Base-by-base conservation (phyloP, 2,888 invertebrate genomes). In the Cheilosia scutellata region DNA sequence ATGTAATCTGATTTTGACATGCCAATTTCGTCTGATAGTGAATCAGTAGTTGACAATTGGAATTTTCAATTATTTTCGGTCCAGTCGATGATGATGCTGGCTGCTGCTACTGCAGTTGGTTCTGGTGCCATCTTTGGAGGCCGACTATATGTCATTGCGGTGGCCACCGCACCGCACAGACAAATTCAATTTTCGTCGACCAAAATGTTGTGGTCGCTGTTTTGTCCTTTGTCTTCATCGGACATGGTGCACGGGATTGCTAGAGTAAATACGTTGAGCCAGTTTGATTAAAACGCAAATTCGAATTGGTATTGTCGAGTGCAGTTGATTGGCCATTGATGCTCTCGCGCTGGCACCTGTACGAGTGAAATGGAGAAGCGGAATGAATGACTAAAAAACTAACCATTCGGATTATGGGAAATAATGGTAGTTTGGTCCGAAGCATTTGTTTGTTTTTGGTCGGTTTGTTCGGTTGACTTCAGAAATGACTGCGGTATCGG, bases 111-210 rank as follows among this genome's bases (percentile, higher is more conserved):
- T 63, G 33, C 42, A 60, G 44, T n/a, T 68, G 42, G 47, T 13
- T 11, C 53, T 72, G 40, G 47, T 74, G 33, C 65, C 66, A 27
- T 74, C 65, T 77, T 60, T 82, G 80, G 66, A 63, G 44, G 16
- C 65, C 63, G 31, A 63, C 47, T 2, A 65, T 49, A 40, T 55
- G 42, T 58, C 66, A 71, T 40, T 51, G 55, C 47, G 37, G 79
- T 6, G 44, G 44, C 74, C 88, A 89, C 89, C 60, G 9, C 44
- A 16, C 47, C 47, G 90, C 89, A 82, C 93, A 93, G 79, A 92
- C 90, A 89, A 93, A 93, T 89, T 93, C 92, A 88, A 93, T 93
- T 92, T 91, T 91, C 63, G 92, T 93, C 65, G 91, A 90, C 92
- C 92, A 92, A 47, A 84, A 89, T 55, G 88, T 87, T 80, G 87